Conservation (phyloP, 2,113 vertebrate species). For the Sialia sialis region DNA sequence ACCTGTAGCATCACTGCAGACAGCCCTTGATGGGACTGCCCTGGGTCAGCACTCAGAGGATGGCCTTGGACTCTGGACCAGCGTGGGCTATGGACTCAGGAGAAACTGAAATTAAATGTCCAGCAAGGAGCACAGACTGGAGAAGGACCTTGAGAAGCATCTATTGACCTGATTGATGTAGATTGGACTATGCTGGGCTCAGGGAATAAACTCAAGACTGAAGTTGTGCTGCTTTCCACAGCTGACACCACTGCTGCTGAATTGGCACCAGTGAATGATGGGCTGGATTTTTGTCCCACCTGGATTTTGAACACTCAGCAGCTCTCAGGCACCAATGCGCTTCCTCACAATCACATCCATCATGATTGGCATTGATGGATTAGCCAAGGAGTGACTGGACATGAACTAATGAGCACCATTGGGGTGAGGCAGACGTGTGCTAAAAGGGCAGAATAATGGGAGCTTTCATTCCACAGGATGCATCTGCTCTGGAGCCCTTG, state of each 20-base stretch:
- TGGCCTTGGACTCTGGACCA: neutral
- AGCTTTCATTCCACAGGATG: conserved; percentile 21
- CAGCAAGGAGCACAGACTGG: neutral
- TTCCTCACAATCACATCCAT: conserved; percentile 26
- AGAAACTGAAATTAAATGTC: neutral
- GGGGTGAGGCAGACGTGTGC: neutral
- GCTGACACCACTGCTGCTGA: neutral
- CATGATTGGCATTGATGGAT: conserved; percentile 7
- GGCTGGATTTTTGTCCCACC: conserved; percentile 13
- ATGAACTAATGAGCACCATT: conserved; percentile 17
- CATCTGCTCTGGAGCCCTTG: neutral
- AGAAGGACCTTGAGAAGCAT: neutral
- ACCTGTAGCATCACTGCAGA: neutral
- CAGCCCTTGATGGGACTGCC: neutral
- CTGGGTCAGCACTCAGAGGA: neutral
- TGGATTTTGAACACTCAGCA: conserved; percentile 44
- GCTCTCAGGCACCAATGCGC: neutral
- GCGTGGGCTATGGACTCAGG: fast-evolving
- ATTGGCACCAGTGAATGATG: neutral
- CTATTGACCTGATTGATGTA: neutral
- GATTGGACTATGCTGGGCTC: fast-evolving
- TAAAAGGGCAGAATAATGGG: neutral
- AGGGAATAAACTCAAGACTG: neutral
- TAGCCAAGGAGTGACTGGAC: conserved; percentile 22
- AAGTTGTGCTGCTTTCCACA: neutral